phyloP scores from a whole-genome alignment of 2,113 vertebrate genomes.

The Climacteris rufus region DNA sequence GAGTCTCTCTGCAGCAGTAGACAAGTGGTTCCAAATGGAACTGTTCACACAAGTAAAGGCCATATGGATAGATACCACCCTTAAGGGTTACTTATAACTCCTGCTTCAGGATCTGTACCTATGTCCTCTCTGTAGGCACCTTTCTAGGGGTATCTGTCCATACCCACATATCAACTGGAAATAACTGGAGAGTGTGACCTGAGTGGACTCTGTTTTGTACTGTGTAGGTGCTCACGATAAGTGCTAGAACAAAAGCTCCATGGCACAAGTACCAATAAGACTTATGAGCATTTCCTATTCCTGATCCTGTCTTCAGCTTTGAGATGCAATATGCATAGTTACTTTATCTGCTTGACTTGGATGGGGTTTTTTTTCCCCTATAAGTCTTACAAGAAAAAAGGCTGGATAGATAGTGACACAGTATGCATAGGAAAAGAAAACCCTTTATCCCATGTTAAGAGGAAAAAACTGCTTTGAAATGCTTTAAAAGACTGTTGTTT shows the following conservation, averaged over 20 bases:
- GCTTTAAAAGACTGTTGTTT: not conserved
- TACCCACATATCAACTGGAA: not conserved
- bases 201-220: not conserved
- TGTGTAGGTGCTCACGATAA: not conserved
- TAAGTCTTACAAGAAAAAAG: not conserved
- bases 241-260: not conserved
- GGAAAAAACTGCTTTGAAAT: not conserved
- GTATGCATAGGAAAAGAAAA: not conserved
- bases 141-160: not conserved
- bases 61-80: not conserved
- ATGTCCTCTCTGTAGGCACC: not conserved
- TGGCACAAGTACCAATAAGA: not conserved
- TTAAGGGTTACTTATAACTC: not conserved
- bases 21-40: not conserved
- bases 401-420: not conserved
- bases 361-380: rapidly evolving
- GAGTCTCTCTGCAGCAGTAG: not conserved
- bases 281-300: not conserved
- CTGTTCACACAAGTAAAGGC: not conserved
- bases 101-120: not conserved
- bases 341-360: not conserved
- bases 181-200: not conserved
- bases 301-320: not conserved
- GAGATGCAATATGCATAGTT: not conserved
- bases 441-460: not conserved